Conservation (phyloP, 1,140 invertebrate species). For the Araneus ventricosus region DNA sequence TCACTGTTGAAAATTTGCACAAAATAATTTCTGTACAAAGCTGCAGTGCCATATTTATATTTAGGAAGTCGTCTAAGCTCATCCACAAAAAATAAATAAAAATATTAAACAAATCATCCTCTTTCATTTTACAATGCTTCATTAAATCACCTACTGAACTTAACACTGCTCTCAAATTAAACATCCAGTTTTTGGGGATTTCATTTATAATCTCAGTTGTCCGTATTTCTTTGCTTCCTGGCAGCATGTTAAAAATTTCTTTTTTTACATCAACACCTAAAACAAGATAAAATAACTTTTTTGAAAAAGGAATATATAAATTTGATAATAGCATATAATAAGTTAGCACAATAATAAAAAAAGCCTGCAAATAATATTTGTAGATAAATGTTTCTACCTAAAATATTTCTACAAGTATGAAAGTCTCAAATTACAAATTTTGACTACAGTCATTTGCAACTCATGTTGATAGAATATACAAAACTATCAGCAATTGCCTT, state of each 20-base stretch:
- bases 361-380: too few relatives aligned
- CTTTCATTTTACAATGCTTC: not conserved
- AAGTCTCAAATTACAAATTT: too few relatives aligned
- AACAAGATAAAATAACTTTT: not conserved
- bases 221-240: not conserved
- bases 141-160: not conserved
- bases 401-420: too few relatives aligned
- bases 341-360: not conserved
- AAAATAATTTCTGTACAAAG: not conserved
- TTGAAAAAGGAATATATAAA: not conserved
- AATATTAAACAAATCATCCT: not conserved
- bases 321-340: not conserved
- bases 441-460: too few relatives aligned
- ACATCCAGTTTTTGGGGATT: conserved; percentile 3
- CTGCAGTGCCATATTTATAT: not conserved
- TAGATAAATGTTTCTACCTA: too few relatives aligned
- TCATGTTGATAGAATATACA: too few relatives aligned
- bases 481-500: too few relatives aligned
- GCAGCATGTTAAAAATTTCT: not conserved
- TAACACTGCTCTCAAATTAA: conserved; percentile 5
- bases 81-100: not conserved
- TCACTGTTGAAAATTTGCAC: not conserved
- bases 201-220: not conserved
- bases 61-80: not conserved
- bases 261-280: conserved; percentile 9